Evolutionary conservation across 2,113 vertebrate species (phyloP).

Genomic region (Eulemur macaco): DNA sequence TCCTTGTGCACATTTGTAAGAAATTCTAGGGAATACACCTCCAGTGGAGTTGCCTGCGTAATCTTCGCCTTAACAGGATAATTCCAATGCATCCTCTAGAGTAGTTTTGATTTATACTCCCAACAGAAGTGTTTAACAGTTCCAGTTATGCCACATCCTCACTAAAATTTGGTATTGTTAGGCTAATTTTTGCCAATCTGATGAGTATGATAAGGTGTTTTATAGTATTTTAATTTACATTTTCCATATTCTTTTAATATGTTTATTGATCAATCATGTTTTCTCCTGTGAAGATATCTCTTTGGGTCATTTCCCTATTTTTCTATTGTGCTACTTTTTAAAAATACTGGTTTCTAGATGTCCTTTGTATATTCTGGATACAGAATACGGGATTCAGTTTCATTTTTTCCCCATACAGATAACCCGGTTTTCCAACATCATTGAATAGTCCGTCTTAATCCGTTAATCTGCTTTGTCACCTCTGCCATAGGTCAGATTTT

Average conservation of each 20-base stretch:
- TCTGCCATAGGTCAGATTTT: not conserved
- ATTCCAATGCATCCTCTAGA: not conserved
- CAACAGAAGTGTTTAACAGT: not conserved
- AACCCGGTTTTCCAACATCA: not conserved
- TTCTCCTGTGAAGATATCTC: not conserved
- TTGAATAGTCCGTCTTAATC: not conserved
- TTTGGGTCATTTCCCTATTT: not conserved
- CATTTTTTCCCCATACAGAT: not conserved
- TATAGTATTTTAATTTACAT: not conserved
- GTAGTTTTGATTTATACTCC: not conserved
- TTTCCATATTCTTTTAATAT: not conserved
- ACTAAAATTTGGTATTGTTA: not conserved
- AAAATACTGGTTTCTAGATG: not conserved
- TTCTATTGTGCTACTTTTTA: not conserved
- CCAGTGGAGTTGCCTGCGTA: not conserved
- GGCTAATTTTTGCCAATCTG: not conserved
- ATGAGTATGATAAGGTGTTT: not conserved
- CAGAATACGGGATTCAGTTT: not conserved
- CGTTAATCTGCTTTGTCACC: not conserved
- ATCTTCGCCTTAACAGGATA: not conserved
- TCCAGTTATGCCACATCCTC: not conserved
- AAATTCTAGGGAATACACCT: not conserved
- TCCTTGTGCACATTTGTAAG: not conserved
- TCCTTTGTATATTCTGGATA: not conserved
- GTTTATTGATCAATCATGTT: not conserved